A percentile compares a stretch with the other conserved stretches of the same genome.
Evolutionary conservation across 2,113 vertebrate species (phyloP).

Genomic region (Uropsilus gracilis): DNA sequence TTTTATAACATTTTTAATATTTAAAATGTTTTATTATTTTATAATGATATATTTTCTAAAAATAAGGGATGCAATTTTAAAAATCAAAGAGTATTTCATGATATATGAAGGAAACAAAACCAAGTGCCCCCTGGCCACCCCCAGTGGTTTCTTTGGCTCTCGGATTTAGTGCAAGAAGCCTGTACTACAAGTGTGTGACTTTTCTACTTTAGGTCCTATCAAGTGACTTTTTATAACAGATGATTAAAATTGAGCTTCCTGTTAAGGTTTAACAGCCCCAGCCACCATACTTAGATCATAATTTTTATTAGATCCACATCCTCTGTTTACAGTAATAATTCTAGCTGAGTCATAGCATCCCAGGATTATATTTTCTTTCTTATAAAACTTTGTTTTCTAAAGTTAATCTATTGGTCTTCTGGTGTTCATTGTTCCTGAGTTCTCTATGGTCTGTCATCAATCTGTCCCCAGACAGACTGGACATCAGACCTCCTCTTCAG

Average conservation of each 20-base stretch:
- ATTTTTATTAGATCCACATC: not conserved
- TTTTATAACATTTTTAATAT: not conserved
- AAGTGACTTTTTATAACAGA: not conserved
- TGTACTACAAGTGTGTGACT: fast-evolving
- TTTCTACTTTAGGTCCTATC: not conserved
- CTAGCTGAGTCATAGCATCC: not conserved
- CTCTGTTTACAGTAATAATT: not conserved
- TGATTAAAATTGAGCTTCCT: not conserved
- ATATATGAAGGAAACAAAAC: not conserved
- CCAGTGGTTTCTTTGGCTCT: not conserved
- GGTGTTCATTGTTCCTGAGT: not conserved
- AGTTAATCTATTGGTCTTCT: not conserved
- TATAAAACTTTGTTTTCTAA: not conserved
- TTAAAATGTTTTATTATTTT: too few species aligned
- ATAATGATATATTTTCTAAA: not conserved
- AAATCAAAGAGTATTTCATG: not conserved
- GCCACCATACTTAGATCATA: fast-evolving
- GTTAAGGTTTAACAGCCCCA: not conserved
- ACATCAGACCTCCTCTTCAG: not conserved
- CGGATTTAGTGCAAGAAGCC: too few species aligned
- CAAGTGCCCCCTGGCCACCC: too few species aligned
- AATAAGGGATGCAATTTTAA: not conserved
- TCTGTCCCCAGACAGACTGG: not conserved
- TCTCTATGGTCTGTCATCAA: not conserved
- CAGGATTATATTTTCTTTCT: not conserved